Evolutionary conservation across 2,797 vertebrate genomes (phyloP).

Genomic region (Monodelphis domestica): DNA sequence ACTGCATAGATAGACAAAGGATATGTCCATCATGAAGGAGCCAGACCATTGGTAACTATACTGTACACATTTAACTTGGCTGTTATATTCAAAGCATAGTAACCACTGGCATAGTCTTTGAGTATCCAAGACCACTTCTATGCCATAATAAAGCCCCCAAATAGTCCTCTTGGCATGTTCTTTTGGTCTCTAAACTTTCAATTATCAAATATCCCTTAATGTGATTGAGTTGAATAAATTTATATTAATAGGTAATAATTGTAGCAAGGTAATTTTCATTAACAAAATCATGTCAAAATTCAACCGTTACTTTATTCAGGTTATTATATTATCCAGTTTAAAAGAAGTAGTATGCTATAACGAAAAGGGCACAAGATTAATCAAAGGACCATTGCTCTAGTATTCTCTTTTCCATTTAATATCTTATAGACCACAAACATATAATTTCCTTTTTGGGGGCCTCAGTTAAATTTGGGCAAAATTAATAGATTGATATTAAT

Average conservation of each 20-base stretch:
- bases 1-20: too few relatives aligned
- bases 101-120: too few relatives aligned
- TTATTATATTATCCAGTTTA: background rate
- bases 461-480: background rate
- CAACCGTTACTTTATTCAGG: background rate
- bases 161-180: too few relatives aligned
- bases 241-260: background rate
- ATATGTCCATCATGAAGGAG: too few relatives aligned
- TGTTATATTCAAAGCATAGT: too few relatives aligned
- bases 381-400: background rate
- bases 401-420: background rate
- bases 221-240: background rate
- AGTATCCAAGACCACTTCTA: too few relatives aligned
- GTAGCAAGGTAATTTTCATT: background rate
- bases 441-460: background rate
- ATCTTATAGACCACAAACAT: background rate
- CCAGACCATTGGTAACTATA: too few relatives aligned
- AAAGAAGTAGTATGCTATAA: background rate
- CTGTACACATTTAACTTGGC: too few relatives aligned
- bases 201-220: background rate
- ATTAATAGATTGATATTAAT: background rate
- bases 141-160: too few relatives aligned
- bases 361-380: background rate
- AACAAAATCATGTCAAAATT: background rate
- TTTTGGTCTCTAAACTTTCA: background rate